These are phyloP conservation scores for Formica exsecta DNA, from an alignment of 1,140 invertebrate genomes.

Conservation along the genomic window DNA sequence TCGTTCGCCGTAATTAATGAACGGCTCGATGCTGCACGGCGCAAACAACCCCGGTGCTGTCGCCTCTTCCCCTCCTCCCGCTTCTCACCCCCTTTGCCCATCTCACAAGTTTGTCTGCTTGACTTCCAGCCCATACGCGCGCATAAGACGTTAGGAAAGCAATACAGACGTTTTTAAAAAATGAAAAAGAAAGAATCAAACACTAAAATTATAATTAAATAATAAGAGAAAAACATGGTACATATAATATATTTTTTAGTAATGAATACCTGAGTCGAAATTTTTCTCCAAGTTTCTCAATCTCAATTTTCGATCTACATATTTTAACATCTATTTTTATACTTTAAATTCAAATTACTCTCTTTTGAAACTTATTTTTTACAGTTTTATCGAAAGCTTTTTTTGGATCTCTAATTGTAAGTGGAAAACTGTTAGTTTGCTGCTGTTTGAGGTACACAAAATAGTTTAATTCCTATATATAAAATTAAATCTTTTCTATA, in stretches of 20 bases:
- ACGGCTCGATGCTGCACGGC: conserved; percentile 60
- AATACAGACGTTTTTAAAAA: neutral
- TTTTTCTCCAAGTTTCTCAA: no score
- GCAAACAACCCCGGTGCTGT: conserved; percentile 61
- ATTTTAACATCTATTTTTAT: no score
- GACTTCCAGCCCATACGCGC: neutral
- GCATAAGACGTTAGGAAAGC: conserved; percentile 23
- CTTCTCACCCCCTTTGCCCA: neutral
- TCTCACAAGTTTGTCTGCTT: conserved; percentile 14
- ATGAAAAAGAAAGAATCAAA: neutral
- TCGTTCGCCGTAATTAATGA: conserved; percentile 70
- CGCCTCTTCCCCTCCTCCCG: conserved; percentile 6
- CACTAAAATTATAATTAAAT: neutral
- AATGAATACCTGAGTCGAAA: no score
- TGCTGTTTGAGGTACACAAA: no score
- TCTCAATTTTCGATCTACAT: no score
- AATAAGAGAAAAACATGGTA: neutral
- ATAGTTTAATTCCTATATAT: no score
- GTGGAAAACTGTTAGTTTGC: no score
- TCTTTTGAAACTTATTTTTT: no score
- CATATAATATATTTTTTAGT: neutral
- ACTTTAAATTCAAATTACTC: no score
- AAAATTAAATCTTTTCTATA: no score
- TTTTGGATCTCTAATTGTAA: no score
- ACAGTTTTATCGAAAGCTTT: no score